Percentiles rank a stretch among this genome's conserved stretches.
These are phyloP conservation scores for Hydrozoanthus tunicans DNA, from an alignment of 64 coral and sea anemone genomes.

Conservation along the genomic window DNA sequence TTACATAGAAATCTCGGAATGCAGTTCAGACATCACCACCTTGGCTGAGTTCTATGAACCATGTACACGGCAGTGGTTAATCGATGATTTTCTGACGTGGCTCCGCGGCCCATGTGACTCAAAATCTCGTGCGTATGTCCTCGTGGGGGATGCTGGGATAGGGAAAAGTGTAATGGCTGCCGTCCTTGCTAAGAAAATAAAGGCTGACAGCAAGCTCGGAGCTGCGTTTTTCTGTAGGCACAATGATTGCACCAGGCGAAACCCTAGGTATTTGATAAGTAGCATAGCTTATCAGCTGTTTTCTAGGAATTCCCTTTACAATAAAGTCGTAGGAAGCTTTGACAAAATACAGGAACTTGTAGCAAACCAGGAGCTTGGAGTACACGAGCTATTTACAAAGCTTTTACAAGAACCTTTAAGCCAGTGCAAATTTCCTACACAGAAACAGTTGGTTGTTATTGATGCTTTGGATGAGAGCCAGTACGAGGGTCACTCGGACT, in stretches of 20 bases:
- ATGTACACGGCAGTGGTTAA: slow-evolving; percentile 54
- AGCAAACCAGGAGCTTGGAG: slow-evolving; percentile 29
- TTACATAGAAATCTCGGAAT: slow-evolving; percentile 17
- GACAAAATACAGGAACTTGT: slow-evolving; percentile 4
- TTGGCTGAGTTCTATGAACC: slow-evolving; percentile 18
- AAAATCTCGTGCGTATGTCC: slow-evolving; percentile 61
- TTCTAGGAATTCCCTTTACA: neutral
- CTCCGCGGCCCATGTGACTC: slow-evolving; percentile 19
- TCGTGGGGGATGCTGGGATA: slow-evolving; percentile 63
- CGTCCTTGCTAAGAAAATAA: slow-evolving; percentile 38
- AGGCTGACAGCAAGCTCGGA: neutral
- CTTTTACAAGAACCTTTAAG: slow-evolving; percentile 55
- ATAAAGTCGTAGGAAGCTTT: neutral
- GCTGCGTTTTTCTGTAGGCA: slow-evolving; percentile 59
- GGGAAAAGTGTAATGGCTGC: slow-evolving; percentile 67
- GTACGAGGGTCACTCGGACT: slow-evolving; percentile 35
- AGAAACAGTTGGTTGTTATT: slow-evolving; percentile 31
- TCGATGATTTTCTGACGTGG: slow-evolving; percentile 50
- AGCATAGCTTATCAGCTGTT: slow-evolving; percentile 37
- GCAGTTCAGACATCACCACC: slow-evolving; percentile 9
- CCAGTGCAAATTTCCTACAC: neutral
- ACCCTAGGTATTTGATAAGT: slow-evolving; percentile 48
- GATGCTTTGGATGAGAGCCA: slow-evolving; percentile 51
- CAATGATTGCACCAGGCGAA: slow-evolving; percentile 44
- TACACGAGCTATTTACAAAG: slow-evolving; percentile 46